phyloP scores from a whole-genome alignment of 2,113 vertebrate genomes.

The Callorhinus ursinus region DNA sequence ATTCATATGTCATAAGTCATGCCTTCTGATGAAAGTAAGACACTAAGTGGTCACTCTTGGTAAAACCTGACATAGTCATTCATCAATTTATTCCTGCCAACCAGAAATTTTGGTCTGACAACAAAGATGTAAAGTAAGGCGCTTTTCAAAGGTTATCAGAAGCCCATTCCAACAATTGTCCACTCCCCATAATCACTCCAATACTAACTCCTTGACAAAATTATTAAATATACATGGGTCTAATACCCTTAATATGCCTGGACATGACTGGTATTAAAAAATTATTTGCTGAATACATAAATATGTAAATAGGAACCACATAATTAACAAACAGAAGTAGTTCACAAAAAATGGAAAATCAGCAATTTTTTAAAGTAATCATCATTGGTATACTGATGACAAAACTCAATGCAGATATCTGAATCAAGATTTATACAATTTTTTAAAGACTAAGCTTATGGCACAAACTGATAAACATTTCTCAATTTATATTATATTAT shows the following conservation, averaged over 20 bases:
- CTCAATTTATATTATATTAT: background rate
- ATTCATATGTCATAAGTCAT: background rate
- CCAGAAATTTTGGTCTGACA: background rate
- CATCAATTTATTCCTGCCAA: background rate
- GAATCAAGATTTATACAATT: background rate
- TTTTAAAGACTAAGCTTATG: background rate
- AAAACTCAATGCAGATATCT: background rate
- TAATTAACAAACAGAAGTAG: background rate
- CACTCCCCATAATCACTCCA: background rate
- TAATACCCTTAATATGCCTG: background rate
- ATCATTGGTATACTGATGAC: background rate
- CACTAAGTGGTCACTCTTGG: background rate
- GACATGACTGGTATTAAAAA: background rate
- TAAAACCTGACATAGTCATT: background rate
- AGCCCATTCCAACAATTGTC: background rate
- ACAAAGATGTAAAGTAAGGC: background rate
- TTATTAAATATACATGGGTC: background rate
- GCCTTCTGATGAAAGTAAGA: background rate
- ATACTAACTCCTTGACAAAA: background rate
- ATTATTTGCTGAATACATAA: background rate
- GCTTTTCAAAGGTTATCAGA: background rate
- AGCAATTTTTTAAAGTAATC: background rate
- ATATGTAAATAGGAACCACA: background rate
- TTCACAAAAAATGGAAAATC: background rate
- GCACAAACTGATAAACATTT: slow-evolving; percentile 22